Evolutionary conservation across 2,888 invertebrate genomes (phyloP).

Genomic region (Lasioglossum marginatum): DNA sequence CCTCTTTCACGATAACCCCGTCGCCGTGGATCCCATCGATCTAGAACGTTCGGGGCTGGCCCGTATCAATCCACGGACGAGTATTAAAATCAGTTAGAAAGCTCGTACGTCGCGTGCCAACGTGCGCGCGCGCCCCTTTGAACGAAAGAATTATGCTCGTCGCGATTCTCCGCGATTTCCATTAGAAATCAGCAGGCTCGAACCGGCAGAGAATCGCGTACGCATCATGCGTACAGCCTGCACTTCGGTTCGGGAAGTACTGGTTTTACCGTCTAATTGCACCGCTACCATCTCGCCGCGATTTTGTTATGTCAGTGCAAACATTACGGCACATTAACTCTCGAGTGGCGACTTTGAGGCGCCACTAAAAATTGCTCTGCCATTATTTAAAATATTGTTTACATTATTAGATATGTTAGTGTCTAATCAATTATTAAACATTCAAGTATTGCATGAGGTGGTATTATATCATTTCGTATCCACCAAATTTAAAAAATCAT

Average conservation of each 20-base stretch:
- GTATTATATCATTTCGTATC: too few relatives aligned
- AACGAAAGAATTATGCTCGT: constrained; percentile 61
- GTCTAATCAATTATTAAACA: too few relatives aligned
- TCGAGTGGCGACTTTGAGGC: too few relatives aligned
- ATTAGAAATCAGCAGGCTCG: constrained; percentile 74
- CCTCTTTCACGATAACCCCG: constrained; percentile 61
- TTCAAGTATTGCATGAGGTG: too few relatives aligned
- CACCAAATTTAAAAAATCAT: too few relatives aligned
- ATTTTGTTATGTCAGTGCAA: not conserved
- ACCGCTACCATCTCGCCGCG: not conserved
- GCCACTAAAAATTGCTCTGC: too few relatives aligned
- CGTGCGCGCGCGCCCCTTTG: constrained; percentile 22
- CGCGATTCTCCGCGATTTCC: constrained; percentile 75
- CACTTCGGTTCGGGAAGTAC: constrained; percentile 5
- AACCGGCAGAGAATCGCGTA: constrained; percentile 25
- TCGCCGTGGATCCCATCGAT: constrained; percentile 53
- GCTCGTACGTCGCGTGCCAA: constrained; percentile 67
- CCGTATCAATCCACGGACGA: constrained; percentile 54
- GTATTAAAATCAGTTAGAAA: constrained; percentile 74
- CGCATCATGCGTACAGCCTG: not conserved
- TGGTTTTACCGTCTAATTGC: constrained; percentile 6
- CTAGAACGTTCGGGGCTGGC: constrained; percentile 39
- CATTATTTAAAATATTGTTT: too few relatives aligned
- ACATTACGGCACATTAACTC: constrained; percentile 6
- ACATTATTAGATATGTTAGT: too few relatives aligned